Evolutionary conservation across 1,140 invertebrate species (phyloP), one percentile per base, ranked within the genome.

Genomic region (Agraylea sexmaculata): DNA sequence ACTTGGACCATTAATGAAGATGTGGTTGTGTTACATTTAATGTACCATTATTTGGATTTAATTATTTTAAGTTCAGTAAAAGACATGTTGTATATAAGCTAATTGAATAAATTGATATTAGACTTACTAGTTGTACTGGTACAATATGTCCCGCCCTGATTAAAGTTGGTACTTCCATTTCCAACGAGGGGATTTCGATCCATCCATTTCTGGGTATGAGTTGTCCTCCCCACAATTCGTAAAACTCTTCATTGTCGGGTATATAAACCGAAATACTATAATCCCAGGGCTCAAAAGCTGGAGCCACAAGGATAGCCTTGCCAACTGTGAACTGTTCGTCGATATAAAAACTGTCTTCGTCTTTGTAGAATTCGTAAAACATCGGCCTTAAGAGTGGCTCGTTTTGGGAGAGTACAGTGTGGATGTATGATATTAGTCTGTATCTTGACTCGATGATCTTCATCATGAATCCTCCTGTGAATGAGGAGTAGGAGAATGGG

Each of bases 251-350:
- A 28, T 37, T 37, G 5, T 25, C 21, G 0, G 60, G 58, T 10
- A 62, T 40, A 50, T 54, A 62, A 6, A 59, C 47, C 11, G 31
- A 45, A 2, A 59, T 25, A 29, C 35, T 51, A 2, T 20, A 38
- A 17, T 38, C 38, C 6, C 39, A 41, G 2, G 43, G 30, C 1
- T 43, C 38, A 16, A 59, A 43, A n/a, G 50, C 52, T 21, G 59
- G 60, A 3, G 50, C 55, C 0, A 59, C 48, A 7, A 62, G 46
- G 20, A 60, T 43, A 21, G 50, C 46, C 12, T 51, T 49, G 8
- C 59, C 60, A 8, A 62, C 46, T 47, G 54, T 56, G 33, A 57
- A 62, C 34, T 60, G 57, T 7, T 54, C 47, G 16, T 56, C 52
- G 15, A 60, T 37, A 10, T 23, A 22, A 19, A 51, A 51, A 13